Base-by-base conservation (phyloP, 1,140 invertebrate species). In the Pectinophora gossypiella region DNA sequence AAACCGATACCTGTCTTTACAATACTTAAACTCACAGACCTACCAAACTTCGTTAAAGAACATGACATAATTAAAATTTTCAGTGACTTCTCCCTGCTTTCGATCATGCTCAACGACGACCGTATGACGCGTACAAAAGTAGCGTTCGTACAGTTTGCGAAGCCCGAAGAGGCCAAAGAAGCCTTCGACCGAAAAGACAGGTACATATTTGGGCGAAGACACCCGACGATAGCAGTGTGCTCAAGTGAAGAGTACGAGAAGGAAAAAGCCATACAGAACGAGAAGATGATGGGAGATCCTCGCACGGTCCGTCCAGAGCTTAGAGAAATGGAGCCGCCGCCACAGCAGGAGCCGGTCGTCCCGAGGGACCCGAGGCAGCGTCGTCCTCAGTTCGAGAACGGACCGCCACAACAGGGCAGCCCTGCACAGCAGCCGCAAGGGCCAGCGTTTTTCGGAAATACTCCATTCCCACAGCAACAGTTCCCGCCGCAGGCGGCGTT, bases 11-110 rank as follows among this genome's bases (percentile, higher is more conserved):
- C 54, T 1, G 19, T 51, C 6, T 76, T 55, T 44, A 86, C 77
- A 5, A 91, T 92, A 6, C 75, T 96, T 0, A 88, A 91, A 51
- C 63, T 96, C 0, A 89, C 92, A 45, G 93, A 95, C 38, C 61
- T 96, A 13, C 94, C 95, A 0, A 89, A 91, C n/a, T 92, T 92
- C 59, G 91, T 92, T 27, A 94, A 93, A 70, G 93, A 95, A 66
- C 91, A 93, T 54, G 94, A 96, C 59, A 91, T 96, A 5, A 90
- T 92, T 15, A 93, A 94, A 62, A 89, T 94, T 45, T 95, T 96
- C 67, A 91, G 90, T 3, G 91, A 93, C 0, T 92, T 91, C 71
- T 91, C 93, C 2, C 87, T 96, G 5, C 81, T 94, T 0, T 92
- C 93, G 18, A 91, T 96, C n/a, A 90, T 92, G 12, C 69, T 91